These are phyloP conservation scores for Drosophila algonquin DNA, from an alignment of 2,888 invertebrate genomes.

Conservation along the genomic window DNA sequence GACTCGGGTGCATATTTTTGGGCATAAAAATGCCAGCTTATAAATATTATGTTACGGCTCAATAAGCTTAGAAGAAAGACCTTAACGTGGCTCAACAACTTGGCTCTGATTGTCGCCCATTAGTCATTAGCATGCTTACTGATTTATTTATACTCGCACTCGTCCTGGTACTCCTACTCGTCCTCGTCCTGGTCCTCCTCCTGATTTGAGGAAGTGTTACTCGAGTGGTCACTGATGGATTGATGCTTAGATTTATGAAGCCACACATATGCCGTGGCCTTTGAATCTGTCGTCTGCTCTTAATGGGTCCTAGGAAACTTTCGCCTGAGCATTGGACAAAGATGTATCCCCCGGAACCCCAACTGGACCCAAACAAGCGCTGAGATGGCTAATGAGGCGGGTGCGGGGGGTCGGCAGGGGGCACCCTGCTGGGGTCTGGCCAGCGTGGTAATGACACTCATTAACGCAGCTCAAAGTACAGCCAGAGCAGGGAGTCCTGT, in stretches of 20 bases:
- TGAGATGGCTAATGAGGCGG: conserved; percentile 27
- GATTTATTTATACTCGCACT: conserved; percentile 29
- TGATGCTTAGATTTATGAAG: conserved; percentile 23
- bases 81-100: conserved; percentile 20
- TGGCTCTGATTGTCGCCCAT: conserved; percentile 61
- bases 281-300: conserved; percentile 31
- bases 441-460: conserved; percentile 73
- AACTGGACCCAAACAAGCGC: conserved; percentile 12
- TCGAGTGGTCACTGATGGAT: conserved; percentile 49
- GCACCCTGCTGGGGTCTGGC: conserved; percentile 37
- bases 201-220: conserved; percentile 6
- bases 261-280: conserved; percentile 24
- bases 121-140: conserved; percentile 68
- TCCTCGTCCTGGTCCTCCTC: background rate
- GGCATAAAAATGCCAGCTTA: conserved; percentile 57
- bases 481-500: background rate
- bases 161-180: background rate
- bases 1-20: conserved; percentile 53
- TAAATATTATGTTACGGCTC: conserved; percentile 74
- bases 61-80: conserved; percentile 51
- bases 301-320: conserved; percentile 37
- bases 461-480: conserved; percentile 63
- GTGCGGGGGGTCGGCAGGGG: background rate
- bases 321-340: conserved; percentile 13
- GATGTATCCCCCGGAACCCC: conserved; percentile 13